Percentiles rank a stretch among this genome's conserved stretches.
Conservation (phyloP, 2,797 vertebrate species). For the Smutsia temminckii region DNA sequence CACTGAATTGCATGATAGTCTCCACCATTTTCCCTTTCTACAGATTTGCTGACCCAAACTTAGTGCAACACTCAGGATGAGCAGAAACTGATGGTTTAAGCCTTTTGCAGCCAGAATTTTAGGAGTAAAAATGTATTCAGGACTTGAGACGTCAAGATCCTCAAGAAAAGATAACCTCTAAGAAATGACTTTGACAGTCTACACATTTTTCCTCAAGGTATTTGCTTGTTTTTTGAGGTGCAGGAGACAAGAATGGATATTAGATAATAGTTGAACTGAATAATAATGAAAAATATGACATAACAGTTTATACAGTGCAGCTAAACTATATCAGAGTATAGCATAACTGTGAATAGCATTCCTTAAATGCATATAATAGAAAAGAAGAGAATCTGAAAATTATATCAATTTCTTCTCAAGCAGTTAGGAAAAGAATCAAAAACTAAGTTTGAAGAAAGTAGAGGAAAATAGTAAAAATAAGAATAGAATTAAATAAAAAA, state of each 20-base stretch:
- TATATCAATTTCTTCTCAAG: not conserved
- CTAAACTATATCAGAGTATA: not conserved
- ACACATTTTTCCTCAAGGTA: not conserved
- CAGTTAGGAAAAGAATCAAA: not conserved
- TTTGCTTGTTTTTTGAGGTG: not conserved
- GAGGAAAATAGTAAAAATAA: not conserved
- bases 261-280: not conserved
- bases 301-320: not conserved
- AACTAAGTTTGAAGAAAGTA: not conserved
- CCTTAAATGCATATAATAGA: not conserved
- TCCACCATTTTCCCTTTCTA: not conserved
- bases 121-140: not conserved
- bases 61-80: not conserved
- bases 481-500: not conserved
- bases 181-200: not conserved
- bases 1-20: not conserved
- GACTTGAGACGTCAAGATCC: not conserved
- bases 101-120: not conserved
- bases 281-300: not conserved
- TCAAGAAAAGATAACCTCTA: not conserved
- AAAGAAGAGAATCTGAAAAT: conserved; percentile 2
- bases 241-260: not conserved
- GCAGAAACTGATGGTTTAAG: not conserved
- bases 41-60: not conserved
- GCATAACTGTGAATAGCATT: no score